A percentile compares a stretch with the other conserved stretches of the same genome.
Conservation (phyloP, 1,140 invertebrate species). For the Palaemon carinicauda region DNA sequence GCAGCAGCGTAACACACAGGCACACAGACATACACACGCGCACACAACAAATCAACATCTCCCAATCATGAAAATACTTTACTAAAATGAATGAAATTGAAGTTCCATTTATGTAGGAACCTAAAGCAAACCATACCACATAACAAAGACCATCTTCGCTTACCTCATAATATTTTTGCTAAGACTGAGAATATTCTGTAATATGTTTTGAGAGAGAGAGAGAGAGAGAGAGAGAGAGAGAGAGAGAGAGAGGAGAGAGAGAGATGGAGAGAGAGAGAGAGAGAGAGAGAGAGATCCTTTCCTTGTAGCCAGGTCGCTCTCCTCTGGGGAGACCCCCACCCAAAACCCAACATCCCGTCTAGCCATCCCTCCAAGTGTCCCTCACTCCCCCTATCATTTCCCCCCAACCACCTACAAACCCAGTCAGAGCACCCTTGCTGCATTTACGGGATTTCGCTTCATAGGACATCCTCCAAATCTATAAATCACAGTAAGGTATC, state of each 20-base stretch:
- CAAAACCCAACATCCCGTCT: constrained; percentile 11
- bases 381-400: constrained; percentile 19
- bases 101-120: background rate
- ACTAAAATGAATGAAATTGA: too few species aligned
- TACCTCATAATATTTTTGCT: too few species aligned
- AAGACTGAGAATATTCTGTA: too few species aligned
- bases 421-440: constrained; percentile 3
- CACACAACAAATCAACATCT: background rate
- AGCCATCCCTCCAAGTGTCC: background rate
- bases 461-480: background rate
- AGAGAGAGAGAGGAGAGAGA: background rate
- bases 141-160: too few species aligned
- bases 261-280: background rate
- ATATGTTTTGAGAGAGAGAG: background rate
- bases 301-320: constrained; percentile 37
- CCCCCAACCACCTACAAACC: background rate
- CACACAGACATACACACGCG: constrained; percentile 22
- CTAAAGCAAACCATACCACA: background rate
- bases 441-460: background rate
- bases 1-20: background rate
- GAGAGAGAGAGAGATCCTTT: background rate
- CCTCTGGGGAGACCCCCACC: background rate
- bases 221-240: background rate
- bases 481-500: background rate
- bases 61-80: background rate